Evolutionary conservation across 2,888 invertebrate genomes (phyloP), one percentile per base, ranked within the genome.

Genomic region (Rosalia funebris): DNA sequence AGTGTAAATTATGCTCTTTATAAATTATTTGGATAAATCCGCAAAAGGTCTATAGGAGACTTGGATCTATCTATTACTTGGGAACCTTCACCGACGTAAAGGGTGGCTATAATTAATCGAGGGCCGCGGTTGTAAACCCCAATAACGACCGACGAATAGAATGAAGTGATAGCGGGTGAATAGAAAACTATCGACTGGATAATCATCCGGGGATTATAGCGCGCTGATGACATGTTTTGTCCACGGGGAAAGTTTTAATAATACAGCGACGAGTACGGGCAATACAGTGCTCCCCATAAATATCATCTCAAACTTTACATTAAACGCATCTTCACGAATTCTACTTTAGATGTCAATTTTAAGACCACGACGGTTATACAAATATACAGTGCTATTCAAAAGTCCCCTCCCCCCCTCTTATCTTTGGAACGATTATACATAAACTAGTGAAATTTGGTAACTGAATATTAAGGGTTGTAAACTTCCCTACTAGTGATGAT

Each of bases 131-230:
- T 34, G 2, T 60, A 67, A 68, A 62, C 57, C 65, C 63, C 60
- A 64, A 69, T 69, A 70, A 68, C 62, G 68, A 68, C 63, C 63
- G 63, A 63, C 68, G 70, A 70, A 70, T 68, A 68, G 69, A 69
- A 62, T 65, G 66, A 65, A 62, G 59, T 63, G 66, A 66, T 66
- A 66, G 63, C 60, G 57, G 63, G 39, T 58, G 57, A 37, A 52
- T 54, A 59, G 62, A 62, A 62, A 62, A 62, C 58, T 58, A 54
- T 59, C 25, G 41, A 46, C 32, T 11, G 47, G 59, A 45, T 47
- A 53, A 59, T 60, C 55, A 60, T 55, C 55, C 44, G 11, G 19
- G 55, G 48, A 42, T 60, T 60, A 54, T 31, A 50, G 54, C 36
- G 32, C 39, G n/a, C 34, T 25, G 34, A 34, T 11, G 11, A n/a